Base-by-base conservation (phyloP, 2,888 invertebrate species). In the Magallana nippona region DNA sequence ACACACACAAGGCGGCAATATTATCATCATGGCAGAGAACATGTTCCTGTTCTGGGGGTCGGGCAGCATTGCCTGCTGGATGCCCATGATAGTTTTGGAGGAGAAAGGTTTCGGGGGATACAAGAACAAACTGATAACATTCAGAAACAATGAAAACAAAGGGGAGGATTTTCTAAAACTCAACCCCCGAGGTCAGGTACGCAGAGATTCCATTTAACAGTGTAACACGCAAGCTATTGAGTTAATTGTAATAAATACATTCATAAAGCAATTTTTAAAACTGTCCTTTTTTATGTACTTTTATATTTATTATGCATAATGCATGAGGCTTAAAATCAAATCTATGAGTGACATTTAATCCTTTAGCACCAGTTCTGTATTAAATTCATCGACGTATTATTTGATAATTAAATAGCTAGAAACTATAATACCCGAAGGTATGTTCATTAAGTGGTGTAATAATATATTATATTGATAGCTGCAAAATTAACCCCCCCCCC, bases 181-280 rank as follows among this genome's bases (percentile, higher is more conserved):
- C 10, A 93, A 93, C 83, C 91, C 90, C 1, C 85, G 92, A 11
- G 92, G 92, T 15, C 90, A 91, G 90, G 91, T 92, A 81, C 80
- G 86, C 22, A 15, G 44, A 44, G 5, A 44, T 44, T 44, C 44
- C 44, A 8, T 44, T 5, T 44, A 44, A 44, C 44, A 44, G 44
- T 27, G 2, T 27, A 27, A 27, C 27, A 2, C 27, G 44, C 44
- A 44, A 44, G 8, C 44, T 8, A 8, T 44, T 5, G 44, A 8
- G 8, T 8, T 44, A 44, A 44, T n/a, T n/a, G n/a, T 44, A 44
- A 8, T 44, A 27, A 27, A 44, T 44, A 44, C 5, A 44, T 44
- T 5, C 44, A 8, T 44, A 44, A 44, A 44, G 44, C 44, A 44
- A 5, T 44, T 44, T n/a, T n/a, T n/a, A n/a, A n/a, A 44, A 44